A percentile compares a stretch with the other conserved stretches of the same genome.
Evolutionary conservation across 2,113 vertebrate species (phyloP).

Genomic region (Spea bombifrons): DNA sequence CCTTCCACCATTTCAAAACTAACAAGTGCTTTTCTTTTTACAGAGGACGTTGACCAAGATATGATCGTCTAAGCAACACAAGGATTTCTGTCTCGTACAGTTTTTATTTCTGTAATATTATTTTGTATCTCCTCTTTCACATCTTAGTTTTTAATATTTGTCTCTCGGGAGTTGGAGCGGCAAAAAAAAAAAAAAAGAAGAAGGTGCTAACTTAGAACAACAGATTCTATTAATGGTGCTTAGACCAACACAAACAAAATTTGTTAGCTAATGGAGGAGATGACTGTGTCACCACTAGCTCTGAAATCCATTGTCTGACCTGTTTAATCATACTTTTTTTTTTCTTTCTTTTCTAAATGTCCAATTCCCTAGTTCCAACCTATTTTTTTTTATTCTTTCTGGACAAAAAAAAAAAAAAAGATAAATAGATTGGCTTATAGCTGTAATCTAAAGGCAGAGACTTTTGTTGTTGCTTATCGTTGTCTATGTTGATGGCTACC

Average conservation of each 20-base stretch:
- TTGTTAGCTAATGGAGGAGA: constrained; percentile 20
- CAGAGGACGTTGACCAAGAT: constrained; percentile 96
- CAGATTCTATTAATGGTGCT: constrained; percentile 86
- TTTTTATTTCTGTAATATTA: constrained; percentile 45
- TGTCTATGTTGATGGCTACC: constrained; percentile 30
- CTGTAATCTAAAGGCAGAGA: constrained; percentile 8
- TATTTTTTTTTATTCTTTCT: not conserved
- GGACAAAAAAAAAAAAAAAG: constrained; percentile 31
- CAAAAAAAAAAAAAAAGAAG: constrained; percentile 52
- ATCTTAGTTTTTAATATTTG: constrained; percentile 54
- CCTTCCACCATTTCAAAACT: not conserved
- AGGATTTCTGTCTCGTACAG: constrained; percentile 31
- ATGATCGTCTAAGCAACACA: constrained; percentile 80
- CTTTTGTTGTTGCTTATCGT: constrained; percentile 20
- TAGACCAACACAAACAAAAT: constrained; percentile 59
- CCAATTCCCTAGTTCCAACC: not conserved
- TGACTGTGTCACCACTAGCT: constrained; percentile 33
- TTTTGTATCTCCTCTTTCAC: constrained; percentile 51
- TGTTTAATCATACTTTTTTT: not conserved
- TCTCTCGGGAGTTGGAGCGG: constrained; percentile 37
- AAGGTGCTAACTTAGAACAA: constrained; percentile 88
- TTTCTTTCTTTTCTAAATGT: constrained; percentile 5
- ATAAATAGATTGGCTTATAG: constrained; percentile 9
- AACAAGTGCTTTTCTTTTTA: constrained; percentile 59
- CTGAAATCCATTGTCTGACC: constrained; percentile 32